Conservation (phyloP, 2,113 vertebrate species). For the Boleophthalmus pectinirostris region DNA sequence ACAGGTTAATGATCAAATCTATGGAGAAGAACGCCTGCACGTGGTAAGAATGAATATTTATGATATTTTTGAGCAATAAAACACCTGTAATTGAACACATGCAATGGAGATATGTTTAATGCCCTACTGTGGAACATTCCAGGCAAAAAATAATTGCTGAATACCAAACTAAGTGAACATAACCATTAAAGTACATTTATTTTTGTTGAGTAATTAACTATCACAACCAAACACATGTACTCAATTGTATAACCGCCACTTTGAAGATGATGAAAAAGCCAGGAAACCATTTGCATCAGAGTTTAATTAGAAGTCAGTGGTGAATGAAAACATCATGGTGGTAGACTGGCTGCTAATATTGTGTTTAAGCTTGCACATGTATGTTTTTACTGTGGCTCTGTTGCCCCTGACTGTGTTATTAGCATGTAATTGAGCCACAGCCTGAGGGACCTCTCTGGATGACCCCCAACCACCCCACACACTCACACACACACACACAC, state of each 20-base stretch:
- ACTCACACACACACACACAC: background rate
- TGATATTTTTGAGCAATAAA: too few species aligned
- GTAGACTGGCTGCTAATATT: conserved; percentile 11
- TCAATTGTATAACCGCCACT: background rate
- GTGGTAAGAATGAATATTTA: too few species aligned
- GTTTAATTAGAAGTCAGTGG: conserved; percentile 2
- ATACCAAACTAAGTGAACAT: too few species aligned
- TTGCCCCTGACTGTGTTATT: conserved; percentile 31
- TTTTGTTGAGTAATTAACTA: too few species aligned
- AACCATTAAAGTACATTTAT: too few species aligned
- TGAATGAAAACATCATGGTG: conserved; percentile 2
- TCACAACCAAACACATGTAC: background rate
- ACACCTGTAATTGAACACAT: too few species aligned
- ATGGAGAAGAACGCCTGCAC: too few species aligned
- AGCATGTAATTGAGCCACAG: conserved; percentile 41
- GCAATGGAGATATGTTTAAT: too few species aligned
- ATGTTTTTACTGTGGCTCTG: conserved; percentile 25
- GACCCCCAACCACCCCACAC: background rate
- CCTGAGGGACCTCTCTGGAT: conserved; percentile 17
- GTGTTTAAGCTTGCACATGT: conserved; percentile 22
- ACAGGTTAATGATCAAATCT: too few species aligned
- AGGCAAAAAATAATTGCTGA: too few species aligned
- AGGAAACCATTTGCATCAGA: conserved; percentile 15
- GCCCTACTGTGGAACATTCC: too few species aligned
- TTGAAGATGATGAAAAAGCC: conserved; percentile 1